Conservation (phyloP, 2,113 vertebrate species). For the Zosterops lateralis region DNA sequence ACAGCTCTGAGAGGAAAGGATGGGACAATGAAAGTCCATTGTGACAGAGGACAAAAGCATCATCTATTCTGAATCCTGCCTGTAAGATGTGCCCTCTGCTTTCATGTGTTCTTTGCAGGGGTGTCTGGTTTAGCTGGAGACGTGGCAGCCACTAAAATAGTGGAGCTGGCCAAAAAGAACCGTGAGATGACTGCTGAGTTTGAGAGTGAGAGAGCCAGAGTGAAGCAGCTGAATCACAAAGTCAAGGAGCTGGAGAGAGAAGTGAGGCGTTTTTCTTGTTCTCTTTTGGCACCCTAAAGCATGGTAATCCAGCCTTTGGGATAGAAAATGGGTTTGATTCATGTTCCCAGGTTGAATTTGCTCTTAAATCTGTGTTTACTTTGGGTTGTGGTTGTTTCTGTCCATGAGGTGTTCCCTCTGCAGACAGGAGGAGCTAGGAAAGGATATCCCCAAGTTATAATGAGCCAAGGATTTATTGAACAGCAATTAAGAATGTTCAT, state of each 20-base stretch:
- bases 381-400: neutral
- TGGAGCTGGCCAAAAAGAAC: slow-evolving; percentile 90
- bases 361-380: neutral
- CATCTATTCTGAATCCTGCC: neutral
- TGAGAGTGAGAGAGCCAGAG: slow-evolving; percentile 80
- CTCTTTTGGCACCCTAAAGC: neutral
- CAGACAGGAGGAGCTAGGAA: neutral
- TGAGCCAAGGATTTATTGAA: neutral
- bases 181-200: slow-evolving; percentile 80
- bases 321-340: neutral
- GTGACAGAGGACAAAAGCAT: slow-evolving; percentile 10
- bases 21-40: neutral
- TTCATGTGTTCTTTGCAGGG: slow-evolving; percentile 67
- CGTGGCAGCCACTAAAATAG: slow-evolving; percentile 86
- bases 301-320: neutral
- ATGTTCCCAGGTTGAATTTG: neutral
- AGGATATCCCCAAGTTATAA: neutral
- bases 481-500: neutral
- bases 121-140: slow-evolving; percentile 81
- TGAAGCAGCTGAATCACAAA: slow-evolving; percentile 78
- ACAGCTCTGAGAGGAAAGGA: neutral
- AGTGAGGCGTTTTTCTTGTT: slow-evolving; percentile 66
- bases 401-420: neutral
- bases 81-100: neutral
- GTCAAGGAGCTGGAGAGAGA: slow-evolving; percentile 87